phyloP scores from a whole-genome alignment of 2,888 invertebrate species.

The Nezara viridula region DNA sequence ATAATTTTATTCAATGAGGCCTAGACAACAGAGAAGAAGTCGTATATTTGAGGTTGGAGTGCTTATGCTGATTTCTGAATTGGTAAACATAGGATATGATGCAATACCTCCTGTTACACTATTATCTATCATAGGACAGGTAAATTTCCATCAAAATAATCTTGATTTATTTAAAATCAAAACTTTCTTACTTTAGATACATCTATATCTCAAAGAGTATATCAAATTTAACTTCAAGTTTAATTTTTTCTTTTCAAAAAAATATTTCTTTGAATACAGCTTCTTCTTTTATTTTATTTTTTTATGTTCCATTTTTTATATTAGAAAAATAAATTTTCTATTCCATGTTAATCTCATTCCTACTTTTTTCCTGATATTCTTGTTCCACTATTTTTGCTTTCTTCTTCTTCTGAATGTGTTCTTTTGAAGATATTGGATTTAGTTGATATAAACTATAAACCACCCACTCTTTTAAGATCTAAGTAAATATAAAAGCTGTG shows the following conservation, averaged over 20 bases:
- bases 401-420: too few relatives aligned
- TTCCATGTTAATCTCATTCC: too few relatives aligned
- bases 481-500: too few relatives aligned
- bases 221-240: background rate
- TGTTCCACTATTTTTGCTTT: too few relatives aligned
- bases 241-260: background rate
- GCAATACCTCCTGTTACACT: conserved; percentile 74
- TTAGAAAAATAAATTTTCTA: too few relatives aligned
- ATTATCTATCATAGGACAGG: conserved; percentile 69
- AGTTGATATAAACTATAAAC: too few relatives aligned
- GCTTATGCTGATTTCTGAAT: conserved; percentile 68
- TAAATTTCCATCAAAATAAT: conserved; percentile 64
- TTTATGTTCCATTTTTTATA: too few relatives aligned
- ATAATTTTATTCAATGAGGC: conserved; percentile 57
- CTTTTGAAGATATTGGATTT: too few relatives aligned
- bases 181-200: background rate
- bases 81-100: conserved; percentile 70
- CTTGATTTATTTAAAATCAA: background rate
- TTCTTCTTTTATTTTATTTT: too few relatives aligned
- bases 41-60: conserved; percentile 67
- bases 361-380: too few relatives aligned
- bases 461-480: too few relatives aligned
- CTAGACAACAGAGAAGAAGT: conserved; percentile 64
- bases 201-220: background rate
- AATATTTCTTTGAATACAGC: too few relatives aligned